phyloP scores from a whole-genome alignment of 2,888 invertebrate species.

The Andrena dorsata region DNA sequence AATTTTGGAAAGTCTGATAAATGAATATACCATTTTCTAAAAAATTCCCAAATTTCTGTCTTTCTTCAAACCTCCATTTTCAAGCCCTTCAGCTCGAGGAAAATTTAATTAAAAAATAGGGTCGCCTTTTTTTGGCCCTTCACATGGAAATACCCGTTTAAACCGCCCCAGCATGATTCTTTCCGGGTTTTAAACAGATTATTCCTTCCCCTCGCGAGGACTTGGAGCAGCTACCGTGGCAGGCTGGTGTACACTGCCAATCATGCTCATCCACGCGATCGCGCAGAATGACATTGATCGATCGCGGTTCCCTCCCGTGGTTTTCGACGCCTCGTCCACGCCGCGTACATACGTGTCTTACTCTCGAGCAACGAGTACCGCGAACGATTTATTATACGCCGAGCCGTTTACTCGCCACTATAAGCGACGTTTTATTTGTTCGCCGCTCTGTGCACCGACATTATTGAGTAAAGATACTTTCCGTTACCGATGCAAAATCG shows the following conservation, averaged over 20 bases:
- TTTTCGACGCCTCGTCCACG: conserved; percentile 31
- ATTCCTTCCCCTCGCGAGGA: not conserved
- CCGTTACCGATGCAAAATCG: not conserved
- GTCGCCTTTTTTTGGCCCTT: too few species aligned
- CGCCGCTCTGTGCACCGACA: not conserved
- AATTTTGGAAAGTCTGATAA: too few species aligned
- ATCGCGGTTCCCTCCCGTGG: conserved; percentile 27
- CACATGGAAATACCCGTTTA: too few species aligned
- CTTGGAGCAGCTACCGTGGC: conserved; percentile 6
- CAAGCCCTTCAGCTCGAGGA: too few species aligned
- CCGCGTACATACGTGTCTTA: conserved; percentile 5
- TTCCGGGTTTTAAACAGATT: conserved; percentile 30
- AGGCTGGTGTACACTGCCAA: conserved; percentile 1
- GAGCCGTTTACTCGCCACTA: not conserved
- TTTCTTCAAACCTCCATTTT: too few species aligned
- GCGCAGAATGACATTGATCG: conserved; percentile 51
- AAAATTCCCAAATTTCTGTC: too few species aligned
- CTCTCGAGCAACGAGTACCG: conserved; percentile 22
- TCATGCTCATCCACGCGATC: conserved; percentile 39
- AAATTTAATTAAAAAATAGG: too few species aligned
- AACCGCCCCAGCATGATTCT: conserved; percentile 3
- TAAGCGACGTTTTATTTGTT: not conserved
- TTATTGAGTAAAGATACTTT: not conserved
- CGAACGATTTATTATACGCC: conserved; percentile 22
- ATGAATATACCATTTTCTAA: too few species aligned